Base-by-base conservation (phyloP, 2,113 vertebrate genomes). In the Dryoscopus gambensis region DNA sequence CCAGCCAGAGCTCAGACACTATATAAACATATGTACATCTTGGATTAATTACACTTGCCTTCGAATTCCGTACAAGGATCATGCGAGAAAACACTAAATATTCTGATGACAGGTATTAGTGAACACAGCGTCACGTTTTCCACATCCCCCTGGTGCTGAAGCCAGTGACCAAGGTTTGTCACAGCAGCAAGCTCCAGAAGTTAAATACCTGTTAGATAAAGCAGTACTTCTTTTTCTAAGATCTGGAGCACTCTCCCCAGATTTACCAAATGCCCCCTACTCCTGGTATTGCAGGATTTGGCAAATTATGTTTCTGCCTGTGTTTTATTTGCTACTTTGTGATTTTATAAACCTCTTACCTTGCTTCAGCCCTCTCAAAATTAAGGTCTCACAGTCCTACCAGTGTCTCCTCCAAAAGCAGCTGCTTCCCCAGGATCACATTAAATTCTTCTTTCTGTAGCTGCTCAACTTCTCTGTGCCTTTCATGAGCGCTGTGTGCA, bases 1-100 rank as follows among this genome's bases (percentile, higher is more conserved):
- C 59, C 86, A 94, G 64, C 64, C 85, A 70, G 90, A 92, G 68
- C 82, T 90, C 88, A 96, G 95, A 75, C 69, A 44, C 68, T 96
- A 9, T 49, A 70, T 86, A 94, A 97, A 91, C 85, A 95, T 59
- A 53, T 7, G 13, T 80, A 86, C 93, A 88, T 93, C 90, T 96
- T 95, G 88, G 24, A 83, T 80, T 88, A 90, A 94, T 95, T 96
- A 93, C 22, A 22, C 52, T 70, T 87, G 81, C 84, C 75, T 90
- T 77, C 69, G 22, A 81, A 80, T 86, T 86, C 90, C 30, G 1
- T 42, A 52, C 71, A 74, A 74, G 75, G 59, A 57, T 84, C 81
- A 84, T 63, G 79, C 63, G 84, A 70, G 59, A 90, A 87, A 91
- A 77, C 56, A 37, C 44, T 64, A 42, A 88, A 63, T 90, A 40